Conservation (phyloP, 2,113 vertebrate species). For the Hypomesus transpacificus region DNA sequence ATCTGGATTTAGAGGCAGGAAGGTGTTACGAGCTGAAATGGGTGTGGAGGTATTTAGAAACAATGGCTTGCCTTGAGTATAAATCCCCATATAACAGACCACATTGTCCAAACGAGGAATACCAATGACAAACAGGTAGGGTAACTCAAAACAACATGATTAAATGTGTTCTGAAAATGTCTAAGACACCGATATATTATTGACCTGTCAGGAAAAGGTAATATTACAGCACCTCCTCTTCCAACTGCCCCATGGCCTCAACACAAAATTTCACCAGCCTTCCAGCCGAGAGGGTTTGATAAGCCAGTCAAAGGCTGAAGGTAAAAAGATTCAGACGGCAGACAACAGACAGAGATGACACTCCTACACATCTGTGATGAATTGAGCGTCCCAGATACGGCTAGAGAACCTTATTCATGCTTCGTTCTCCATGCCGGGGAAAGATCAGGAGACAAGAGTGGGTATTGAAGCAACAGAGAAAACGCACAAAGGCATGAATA, state of each 20-base stretch:
- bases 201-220: no score
- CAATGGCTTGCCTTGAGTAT: slow-evolving; percentile 9
- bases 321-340: slow-evolving; percentile 16
- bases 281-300: no score
- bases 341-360: neutral
- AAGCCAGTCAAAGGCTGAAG: neutral
- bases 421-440: slow-evolving; percentile 37
- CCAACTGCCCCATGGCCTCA: no score
- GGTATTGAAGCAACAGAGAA: slow-evolving; percentile 34
- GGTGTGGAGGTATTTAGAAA: slow-evolving; percentile 28
- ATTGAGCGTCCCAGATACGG: slow-evolving; percentile 45
- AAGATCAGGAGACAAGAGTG: slow-evolving; percentile 45
- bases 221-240: no score
- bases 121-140: neutral
- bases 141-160: no score
- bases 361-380: slow-evolving; percentile 34
- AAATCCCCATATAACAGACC: slow-evolving; percentile 10
- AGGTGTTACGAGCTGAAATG: slow-evolving; percentile 14
- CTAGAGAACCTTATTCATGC: slow-evolving; percentile 33
- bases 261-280: no score
- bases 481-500: slow-evolving; percentile 29
- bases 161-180: no score
- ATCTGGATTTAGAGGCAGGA: slow-evolving; percentile 29
- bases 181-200: no score
- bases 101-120: neutral